Evolutionary conservation across 2,888 invertebrate genomes (phyloP).

Genomic region (Caenorhabditis zanzibari): DNA sequence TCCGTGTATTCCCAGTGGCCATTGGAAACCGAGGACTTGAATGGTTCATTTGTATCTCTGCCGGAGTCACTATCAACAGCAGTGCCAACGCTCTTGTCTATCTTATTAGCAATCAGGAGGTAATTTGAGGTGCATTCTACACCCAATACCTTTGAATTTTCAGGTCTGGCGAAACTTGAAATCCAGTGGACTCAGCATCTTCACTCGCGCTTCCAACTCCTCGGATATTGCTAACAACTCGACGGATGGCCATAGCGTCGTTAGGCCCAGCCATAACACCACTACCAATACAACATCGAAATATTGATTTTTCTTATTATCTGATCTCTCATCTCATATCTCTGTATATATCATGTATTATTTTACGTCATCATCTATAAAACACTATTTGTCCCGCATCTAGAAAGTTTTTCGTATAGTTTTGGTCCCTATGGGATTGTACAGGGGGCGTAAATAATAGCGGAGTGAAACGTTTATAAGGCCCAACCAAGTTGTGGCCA

Average conservation of each 20-base stretch:
- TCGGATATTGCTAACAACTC: conserved; percentile 49
- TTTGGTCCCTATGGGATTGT: no score
- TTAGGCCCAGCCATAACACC: conserved; percentile 40
- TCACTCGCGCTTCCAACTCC: conserved; percentile 31
- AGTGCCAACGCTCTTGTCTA: conserved; percentile 71
- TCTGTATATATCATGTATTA: background rate
- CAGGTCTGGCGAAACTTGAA: conserved; percentile 50
- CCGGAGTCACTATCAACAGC: conserved; percentile 69
- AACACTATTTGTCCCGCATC: background rate
- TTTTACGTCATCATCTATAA: background rate
- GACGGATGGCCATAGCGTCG: conserved; percentile 50
- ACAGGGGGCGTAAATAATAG: no score
- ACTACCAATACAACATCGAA: conserved; percentile 32
- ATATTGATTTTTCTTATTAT: background rate
- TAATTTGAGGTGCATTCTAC: background rate
- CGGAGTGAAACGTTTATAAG: no score
- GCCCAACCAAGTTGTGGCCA: no score
- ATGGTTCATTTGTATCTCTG: conserved; percentile 65
- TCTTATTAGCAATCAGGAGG: conserved; percentile 69
- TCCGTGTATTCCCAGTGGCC: conserved; percentile 67
- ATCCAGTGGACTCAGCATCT: conserved; percentile 50
- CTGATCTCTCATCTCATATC: conserved; percentile 15
- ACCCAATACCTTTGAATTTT: background rate
- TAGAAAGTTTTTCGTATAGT: no score
- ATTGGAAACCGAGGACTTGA: conserved; percentile 60